Base-by-base conservation (phyloP, 2,888 invertebrate genomes). In the Torymus aiolomorphi region DNA sequence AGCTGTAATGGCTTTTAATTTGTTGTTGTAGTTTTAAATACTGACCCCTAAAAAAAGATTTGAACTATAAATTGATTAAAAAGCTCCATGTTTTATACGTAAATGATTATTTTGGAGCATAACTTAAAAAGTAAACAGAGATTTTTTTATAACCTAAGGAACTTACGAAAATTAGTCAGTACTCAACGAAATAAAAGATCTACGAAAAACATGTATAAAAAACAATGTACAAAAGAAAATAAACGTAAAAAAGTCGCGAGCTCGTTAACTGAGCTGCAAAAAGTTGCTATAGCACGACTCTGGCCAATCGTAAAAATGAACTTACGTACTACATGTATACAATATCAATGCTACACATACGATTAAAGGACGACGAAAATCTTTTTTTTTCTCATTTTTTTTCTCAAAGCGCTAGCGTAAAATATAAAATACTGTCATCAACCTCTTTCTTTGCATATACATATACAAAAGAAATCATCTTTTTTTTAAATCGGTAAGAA, bases 171-270 rank as follows among this genome's bases (percentile, higher is more conserved):
- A 83, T 85, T 52, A 86, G 85, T 85, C 84, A 86, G 84, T 86
- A 81, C 83, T 86, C 85, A 86, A 87, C 86, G 83, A 85, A 83
- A 84, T 87, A 87, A 87, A 83, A 86, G 83, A 86, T 87, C 85
- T 85, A 86, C 84, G 83, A 86, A 61, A 86, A 85, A 85, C 83
- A 86, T 83, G 79, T 85, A 84, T 84, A 84, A 84, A 80, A 84
- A 86, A 88, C 84, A 85, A 86, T 85, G 84, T 84, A 84, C 84
- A 80, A 82, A 82, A 69, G 54, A 54, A 66, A 72, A 52, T 52
- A 80, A 71, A 51, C 16, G 11, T 71, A 66, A n/a, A 20, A 61
- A 72, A 76, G 49, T 76, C 16, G 14, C 42, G 51, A 76, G 76
- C 54, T 67, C 62, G 12, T 63, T 8, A 42, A n/a, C 20, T 24